These are phyloP conservation scores for Corvus cornix DNA, from an alignment of 2,113 vertebrate genomes.

Conservation along the genomic window DNA sequence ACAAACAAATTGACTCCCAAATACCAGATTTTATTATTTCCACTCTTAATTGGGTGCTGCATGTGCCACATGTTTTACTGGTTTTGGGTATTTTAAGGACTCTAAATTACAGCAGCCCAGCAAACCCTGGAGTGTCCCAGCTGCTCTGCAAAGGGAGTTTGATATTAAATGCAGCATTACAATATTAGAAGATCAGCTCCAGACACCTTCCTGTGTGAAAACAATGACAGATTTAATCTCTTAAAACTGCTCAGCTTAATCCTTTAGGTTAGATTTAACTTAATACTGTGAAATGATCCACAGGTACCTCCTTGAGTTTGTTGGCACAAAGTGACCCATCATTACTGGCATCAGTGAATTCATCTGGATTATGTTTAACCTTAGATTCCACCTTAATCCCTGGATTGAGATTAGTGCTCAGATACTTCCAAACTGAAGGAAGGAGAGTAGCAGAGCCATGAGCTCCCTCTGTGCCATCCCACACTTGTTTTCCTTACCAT, in stretches of 20 bases:
- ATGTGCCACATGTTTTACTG: not conserved
- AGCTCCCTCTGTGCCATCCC: not conserved
- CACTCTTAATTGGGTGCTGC: not conserved
- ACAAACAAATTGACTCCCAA: not conserved
- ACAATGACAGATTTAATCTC: not conserved
- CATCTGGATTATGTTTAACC: not conserved
- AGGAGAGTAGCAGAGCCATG: not conserved
- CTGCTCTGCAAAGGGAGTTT: not conserved
- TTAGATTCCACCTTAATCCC: not conserved
- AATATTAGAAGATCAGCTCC: not conserved
- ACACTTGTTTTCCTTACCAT: conserved; percentile 77
- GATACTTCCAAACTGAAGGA: not conserved
- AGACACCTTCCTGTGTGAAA: not conserved
- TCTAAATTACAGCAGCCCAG: not conserved
- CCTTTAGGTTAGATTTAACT: not conserved
- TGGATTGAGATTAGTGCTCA: not conserved
- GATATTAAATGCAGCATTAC: not conserved
- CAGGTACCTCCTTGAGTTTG: not conserved
- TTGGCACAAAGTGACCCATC: not conserved
- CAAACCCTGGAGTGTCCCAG: not conserved
- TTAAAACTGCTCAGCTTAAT: not conserved
- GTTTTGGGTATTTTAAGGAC: not conserved
- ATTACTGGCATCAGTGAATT: not conserved
- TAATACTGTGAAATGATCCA: not conserved
- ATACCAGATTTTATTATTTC: not conserved